Percentiles rank a stretch among this genome's conserved stretches.
These are phyloP conservation scores for Gymnothorax reevesii DNA, from an alignment of 2,797 vertebrate species.

Conservation along the genomic window DNA sequence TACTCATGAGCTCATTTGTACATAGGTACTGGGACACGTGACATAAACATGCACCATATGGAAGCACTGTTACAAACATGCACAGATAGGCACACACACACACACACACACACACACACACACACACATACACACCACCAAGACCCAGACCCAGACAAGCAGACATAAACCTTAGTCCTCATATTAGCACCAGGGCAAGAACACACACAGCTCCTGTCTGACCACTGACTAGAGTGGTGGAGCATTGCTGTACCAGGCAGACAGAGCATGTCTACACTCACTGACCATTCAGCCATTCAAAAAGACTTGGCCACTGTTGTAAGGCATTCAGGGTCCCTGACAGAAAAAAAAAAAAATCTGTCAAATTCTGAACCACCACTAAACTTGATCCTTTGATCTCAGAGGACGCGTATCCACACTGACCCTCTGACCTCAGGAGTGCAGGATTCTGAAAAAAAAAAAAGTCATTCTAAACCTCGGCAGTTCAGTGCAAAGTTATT, in stretches of 20 bases:
- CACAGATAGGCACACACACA: neutral
- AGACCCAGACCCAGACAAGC: constrained; percentile 2
- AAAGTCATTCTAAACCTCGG: no score
- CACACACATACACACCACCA: neutral
- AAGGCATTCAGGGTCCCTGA: no score
- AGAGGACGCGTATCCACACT: no score
- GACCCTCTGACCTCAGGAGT: no score
- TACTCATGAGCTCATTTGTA: no score
- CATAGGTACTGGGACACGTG: neutral
- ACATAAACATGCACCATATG: neutral
- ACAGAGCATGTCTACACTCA: neutral
- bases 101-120: neutral
- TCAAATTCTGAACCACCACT: neutral
- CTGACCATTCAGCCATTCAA: neutral
- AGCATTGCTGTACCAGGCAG: neutral
- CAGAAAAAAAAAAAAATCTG: no score
- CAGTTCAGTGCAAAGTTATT: no score
- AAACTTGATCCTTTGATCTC: neutral
- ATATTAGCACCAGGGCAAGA: neutral
- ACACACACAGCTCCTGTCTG: neutral
- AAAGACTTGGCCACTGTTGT: neutral
- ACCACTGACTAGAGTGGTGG: neutral
- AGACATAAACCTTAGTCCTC: neutral
- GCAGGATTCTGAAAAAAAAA: no score
- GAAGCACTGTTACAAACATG: neutral